Evolutionary conservation across 2,888 invertebrate genomes (phyloP).

Genomic region (Pristionchus exspectatus): DNA sequence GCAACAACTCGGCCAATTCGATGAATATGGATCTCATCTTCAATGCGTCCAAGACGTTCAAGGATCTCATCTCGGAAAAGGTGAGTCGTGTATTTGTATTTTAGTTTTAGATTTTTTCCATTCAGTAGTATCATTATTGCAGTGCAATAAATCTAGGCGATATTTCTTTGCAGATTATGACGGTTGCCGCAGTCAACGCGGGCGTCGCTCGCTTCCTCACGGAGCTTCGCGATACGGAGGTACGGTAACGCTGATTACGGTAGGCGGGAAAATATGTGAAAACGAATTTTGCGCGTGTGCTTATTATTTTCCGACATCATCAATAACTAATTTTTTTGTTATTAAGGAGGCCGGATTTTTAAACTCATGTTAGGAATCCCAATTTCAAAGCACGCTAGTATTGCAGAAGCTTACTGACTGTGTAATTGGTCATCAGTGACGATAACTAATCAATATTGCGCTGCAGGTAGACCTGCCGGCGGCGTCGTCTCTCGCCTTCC

Average conservation of each 20-base stretch:
- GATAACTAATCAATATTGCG: neutral
- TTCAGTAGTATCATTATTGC: too few species aligned
- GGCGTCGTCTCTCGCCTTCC: conserved; percentile 53
- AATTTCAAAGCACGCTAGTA: too few species aligned
- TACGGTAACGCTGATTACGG: neutral
- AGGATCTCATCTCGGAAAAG: conserved; percentile 51
- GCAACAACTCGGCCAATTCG: neutral
- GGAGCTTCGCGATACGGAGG: conserved; percentile 45
- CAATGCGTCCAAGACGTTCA: conserved; percentile 49
- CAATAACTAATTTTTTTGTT: too few species aligned
- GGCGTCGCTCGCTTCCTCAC: conserved; percentile 55
- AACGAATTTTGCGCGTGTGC: too few species aligned
- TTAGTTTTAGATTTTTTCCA: neutral
- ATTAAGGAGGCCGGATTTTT: too few species aligned
- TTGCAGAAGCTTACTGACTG: too few species aligned
- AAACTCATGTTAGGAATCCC: too few species aligned
- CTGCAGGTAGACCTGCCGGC: conserved; percentile 50
- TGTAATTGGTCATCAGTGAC: too few species aligned
- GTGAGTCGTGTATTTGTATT: neutral
- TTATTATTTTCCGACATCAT: too few species aligned
- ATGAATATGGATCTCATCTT: conserved; percentile 54
- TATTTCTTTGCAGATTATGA: conserved; percentile 18
- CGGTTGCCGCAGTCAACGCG: conserved; percentile 50
- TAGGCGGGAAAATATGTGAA: too few species aligned
- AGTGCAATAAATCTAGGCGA: neutral